These are phyloP conservation scores for Aplochiton taeniatus DNA, from an alignment of 2,797 vertebrate species.

Conservation along the genomic window DNA sequence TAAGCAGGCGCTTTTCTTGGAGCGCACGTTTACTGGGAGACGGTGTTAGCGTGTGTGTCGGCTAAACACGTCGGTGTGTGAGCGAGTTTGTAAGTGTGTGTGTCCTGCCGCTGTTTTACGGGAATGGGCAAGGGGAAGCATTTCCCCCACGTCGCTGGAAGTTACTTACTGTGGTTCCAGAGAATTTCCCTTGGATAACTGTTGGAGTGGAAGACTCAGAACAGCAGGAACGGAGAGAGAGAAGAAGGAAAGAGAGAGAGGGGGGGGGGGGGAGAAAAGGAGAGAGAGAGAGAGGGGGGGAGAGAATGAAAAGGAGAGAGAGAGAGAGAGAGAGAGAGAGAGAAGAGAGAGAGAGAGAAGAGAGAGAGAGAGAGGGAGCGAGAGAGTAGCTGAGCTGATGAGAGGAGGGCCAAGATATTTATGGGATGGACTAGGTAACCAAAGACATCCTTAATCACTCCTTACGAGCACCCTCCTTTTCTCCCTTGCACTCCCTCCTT, in stretches of 20 bases:
- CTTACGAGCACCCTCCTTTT: too few species aligned
- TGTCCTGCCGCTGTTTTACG: not conserved
- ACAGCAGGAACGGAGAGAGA: conserved; percentile 47
- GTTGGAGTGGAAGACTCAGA: not conserved
- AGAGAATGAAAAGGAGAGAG: not conserved
- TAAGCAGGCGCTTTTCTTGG: not conserved
- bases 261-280: conserved; percentile 27
- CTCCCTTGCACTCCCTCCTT: too few species aligned
- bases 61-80: not conserved
- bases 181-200: not conserved
- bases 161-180: not conserved
- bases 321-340: not conserved
- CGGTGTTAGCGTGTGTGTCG: not conserved
- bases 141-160: not conserved
- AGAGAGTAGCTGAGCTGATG: not conserved
- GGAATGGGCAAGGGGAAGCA: not conserved
- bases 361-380: not conserved
- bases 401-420: too few species aligned
- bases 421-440: too few species aligned
- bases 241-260: conserved; percentile 46
- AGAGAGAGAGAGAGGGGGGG: not conserved
- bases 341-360: not conserved
- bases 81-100: not conserved
- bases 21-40: not conserved
- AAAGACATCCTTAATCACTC: too few species aligned